phyloP scores from a whole-genome alignment of 2,113 vertebrate species.

The Hemichromis elongatus region DNA sequence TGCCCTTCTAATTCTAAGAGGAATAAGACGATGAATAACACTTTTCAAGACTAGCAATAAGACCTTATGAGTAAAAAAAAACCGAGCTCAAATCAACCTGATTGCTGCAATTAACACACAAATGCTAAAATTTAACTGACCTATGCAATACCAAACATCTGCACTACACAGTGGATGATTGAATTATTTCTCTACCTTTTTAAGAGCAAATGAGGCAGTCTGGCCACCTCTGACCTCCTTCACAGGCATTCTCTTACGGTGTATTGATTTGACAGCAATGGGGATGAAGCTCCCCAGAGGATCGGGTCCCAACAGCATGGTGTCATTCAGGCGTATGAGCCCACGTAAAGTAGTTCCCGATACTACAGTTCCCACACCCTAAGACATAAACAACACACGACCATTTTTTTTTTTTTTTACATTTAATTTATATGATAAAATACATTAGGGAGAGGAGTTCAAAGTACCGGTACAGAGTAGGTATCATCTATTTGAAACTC shows the following conservation, averaged over 20 bases:
- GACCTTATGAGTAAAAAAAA: not conserved
- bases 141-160: not conserved
- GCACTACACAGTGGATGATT: not conserved
- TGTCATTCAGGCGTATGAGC: conserved; percentile 93
- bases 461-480: conserved; percentile 91
- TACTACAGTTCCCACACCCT: conserved; percentile 97
- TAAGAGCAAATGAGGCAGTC: conserved; percentile 95
- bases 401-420: not conserved
- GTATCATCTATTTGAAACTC: conserved; percentile 99
- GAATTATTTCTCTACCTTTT: conserved; percentile 80
- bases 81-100: not conserved
- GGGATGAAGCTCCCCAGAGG: conserved; percentile 91
- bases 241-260: conserved; percentile 96
- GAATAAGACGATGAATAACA: not conserved
- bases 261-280: conserved; percentile 97
- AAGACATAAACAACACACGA: not conserved
- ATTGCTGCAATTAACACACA: not conserved
- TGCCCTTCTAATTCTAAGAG: not conserved
- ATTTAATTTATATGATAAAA: not conserved
- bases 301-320: conserved; percentile 90
- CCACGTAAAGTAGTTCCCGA: conserved; percentile 94
- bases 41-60: not conserved
- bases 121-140: not conserved
- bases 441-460: not conserved
- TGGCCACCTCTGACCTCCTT: conserved; percentile 96